Evolutionary conservation across 2,113 vertebrate species (phyloP).

Genomic region (Gallinago media): DNA sequence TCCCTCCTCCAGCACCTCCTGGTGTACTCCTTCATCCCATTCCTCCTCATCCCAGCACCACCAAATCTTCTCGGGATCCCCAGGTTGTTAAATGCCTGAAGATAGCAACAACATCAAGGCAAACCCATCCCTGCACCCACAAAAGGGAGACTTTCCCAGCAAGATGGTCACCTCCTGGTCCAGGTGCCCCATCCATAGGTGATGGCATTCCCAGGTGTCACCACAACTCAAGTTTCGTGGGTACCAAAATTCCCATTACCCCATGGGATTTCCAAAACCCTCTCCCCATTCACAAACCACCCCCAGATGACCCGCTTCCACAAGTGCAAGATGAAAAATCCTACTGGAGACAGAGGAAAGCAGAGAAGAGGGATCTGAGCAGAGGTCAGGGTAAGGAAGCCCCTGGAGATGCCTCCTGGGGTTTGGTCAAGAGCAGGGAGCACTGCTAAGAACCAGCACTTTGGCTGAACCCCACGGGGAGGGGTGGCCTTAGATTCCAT

Average conservation of each 20-base stretch:
- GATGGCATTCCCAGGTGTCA: neutral
- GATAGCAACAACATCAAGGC: neutral
- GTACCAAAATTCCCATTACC: neutral
- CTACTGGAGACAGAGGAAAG: neutral
- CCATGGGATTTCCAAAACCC: neutral
- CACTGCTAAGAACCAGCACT: rapidly evolving
- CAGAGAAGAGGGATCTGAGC: rapidly evolving
- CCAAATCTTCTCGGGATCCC: rapidly evolving
- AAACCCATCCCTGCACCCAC: rapidly evolving
- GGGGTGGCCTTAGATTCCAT: neutral
- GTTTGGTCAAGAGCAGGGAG: rapidly evolving
- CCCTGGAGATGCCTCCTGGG: neutral
- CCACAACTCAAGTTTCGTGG: neutral
- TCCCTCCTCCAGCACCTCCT: neutral
- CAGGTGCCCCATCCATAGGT: neutral
- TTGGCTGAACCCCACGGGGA: neutral
- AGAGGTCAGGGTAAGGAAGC: neutral
- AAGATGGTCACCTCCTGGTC: neutral
- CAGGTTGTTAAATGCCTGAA: neutral
- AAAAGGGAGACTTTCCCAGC: neutral
- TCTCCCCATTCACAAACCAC: neutral
- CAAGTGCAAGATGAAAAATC: rapidly evolving
- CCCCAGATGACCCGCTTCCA: rapidly evolving
- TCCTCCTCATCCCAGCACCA: no score
- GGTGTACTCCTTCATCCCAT: neutral